Evolutionary conservation across 2,113 vertebrate species (phyloP).

Genomic region (Petrocephalus microphthalmus): DNA sequence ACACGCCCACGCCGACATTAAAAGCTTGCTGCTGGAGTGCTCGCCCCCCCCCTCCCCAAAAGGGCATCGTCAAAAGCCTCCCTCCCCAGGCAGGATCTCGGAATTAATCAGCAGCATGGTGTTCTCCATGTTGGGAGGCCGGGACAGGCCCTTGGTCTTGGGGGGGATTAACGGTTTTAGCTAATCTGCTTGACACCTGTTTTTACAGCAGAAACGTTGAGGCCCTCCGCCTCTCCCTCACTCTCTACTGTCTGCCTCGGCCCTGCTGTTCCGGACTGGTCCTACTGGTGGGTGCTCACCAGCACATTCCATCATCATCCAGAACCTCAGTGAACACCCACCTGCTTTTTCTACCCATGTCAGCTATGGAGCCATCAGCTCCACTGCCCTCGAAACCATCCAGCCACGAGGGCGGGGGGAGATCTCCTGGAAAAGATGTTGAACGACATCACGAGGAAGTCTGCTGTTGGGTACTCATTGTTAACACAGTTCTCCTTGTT

Average conservation of each 20-base stretch:
- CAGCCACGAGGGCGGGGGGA: neutral
- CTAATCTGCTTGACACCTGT: conserved; percentile 69
- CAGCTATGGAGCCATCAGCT: neutral
- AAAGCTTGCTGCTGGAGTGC: neutral
- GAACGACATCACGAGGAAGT: neutral
- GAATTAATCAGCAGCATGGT: conserved; percentile 34
- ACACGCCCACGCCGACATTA: neutral
- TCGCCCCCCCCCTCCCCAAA: neutral
- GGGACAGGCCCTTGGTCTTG: conserved; percentile 48
- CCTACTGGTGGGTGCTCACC: neutral
- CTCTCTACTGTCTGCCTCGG: neutral
- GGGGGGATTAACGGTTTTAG: conserved; percentile 60
- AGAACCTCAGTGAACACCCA: neutral
- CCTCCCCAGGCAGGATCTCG: neutral
- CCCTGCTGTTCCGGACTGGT: neutral
- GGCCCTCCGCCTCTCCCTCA: conserved; percentile 26
- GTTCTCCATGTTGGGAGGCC: conserved; percentile 57
- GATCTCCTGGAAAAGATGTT: neutral
- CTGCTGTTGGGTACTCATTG: conserved; percentile 38
- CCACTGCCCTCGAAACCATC: neutral
- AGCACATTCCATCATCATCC: neutral
- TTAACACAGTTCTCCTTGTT: conserved; percentile 36
- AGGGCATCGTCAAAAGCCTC: neutral
- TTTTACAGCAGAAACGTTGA: conserved; percentile 56
- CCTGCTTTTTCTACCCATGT: neutral